Base-by-base conservation (phyloP, 2,113 vertebrate species). In the Notechis scutatus region DNA sequence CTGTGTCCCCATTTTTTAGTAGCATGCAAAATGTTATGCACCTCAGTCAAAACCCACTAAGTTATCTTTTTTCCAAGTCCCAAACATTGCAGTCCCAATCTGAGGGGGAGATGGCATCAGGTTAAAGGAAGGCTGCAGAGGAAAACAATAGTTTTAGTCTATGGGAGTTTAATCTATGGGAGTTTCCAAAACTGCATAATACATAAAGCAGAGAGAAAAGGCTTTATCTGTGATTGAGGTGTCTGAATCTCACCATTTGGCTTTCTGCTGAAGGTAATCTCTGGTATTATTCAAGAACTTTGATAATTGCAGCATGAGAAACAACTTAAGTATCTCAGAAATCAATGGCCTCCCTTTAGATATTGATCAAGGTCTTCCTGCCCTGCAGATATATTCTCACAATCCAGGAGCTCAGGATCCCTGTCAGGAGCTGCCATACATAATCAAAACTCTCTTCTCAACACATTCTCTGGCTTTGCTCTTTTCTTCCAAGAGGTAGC, bases 311-410 rank as follows among this genome's bases (percentile, higher is more conserved):
- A 95, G 90, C 81, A 90, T 92, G 94, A 95, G 87, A 96, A 97
- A 97, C 96, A 96, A 96, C 97, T 39, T 96, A 95, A 92, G 92
- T 97, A 97, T 95, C 94, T 95, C 96, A 96, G 96, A 97, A 98
- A 98, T 98, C 98, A 97, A 98, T 98, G 96, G 94, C 93, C 55
- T 94, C 92, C 94, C 94, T 91, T 96, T 95, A 93, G 81, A 92
- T 94, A 97, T 97, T 93, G 97, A 97, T 97, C 91, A 97, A 94
- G 97, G 97, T 96, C 95, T 95, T 94, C 93, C 91, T 29, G 4
- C 93, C 93, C 90, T 29, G 4, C 92, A 94, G 92, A 93, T 95
- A 95, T 96, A 97, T 98, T 98, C 98, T 97, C 98, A 98, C 97
- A 97, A 97, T 98, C 96, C 89, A 93, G 93, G 92, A 96, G 97